phyloP scores from a whole-genome alignment of 1,140 invertebrate genomes.

The Agrilus planipennis region DNA sequence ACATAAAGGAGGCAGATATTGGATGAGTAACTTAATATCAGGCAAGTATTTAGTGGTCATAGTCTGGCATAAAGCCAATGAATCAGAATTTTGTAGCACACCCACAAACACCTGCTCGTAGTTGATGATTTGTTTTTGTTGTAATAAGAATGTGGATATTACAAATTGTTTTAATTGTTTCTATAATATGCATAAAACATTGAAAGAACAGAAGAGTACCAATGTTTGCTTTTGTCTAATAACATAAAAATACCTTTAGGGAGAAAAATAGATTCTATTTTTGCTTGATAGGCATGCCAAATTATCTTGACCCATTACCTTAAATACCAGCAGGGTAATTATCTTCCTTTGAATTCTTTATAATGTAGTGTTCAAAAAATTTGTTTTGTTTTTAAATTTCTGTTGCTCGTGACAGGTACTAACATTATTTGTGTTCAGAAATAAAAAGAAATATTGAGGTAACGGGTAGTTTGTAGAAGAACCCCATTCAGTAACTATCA shows the following conservation, averaged over 20 bases:
- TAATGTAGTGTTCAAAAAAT: too few species aligned
- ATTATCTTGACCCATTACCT: too few species aligned
- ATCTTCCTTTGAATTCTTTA: too few species aligned
- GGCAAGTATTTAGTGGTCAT: constrained; percentile 28
- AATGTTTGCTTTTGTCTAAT: neutral
- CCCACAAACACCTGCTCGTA: constrained; percentile 21
- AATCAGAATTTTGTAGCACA: constrained; percentile 15
- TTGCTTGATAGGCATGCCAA: too few species aligned
- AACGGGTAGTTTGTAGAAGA: too few species aligned
- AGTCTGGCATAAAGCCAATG: constrained; percentile 23
- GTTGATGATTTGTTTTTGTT: neutral
- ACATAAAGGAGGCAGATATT: constrained; percentile 19
- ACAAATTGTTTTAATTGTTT: constrained; percentile 4
- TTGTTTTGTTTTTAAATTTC: too few species aligned
- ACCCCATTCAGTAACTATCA: too few species aligned
- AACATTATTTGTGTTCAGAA: too few species aligned
- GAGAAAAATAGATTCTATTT: constrained; percentile 2
- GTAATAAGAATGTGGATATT: neutral
- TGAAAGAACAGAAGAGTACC: neutral
- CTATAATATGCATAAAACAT: too few species aligned
- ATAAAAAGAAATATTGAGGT: too few species aligned
- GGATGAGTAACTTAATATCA: constrained; percentile 22
- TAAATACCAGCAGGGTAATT: too few species aligned
- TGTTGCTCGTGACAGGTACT: too few species aligned
- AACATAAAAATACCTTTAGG: neutral